phyloP scores from a whole-genome alignment of 2,888 invertebrate genomes.

The Sesamia inferens region DNA sequence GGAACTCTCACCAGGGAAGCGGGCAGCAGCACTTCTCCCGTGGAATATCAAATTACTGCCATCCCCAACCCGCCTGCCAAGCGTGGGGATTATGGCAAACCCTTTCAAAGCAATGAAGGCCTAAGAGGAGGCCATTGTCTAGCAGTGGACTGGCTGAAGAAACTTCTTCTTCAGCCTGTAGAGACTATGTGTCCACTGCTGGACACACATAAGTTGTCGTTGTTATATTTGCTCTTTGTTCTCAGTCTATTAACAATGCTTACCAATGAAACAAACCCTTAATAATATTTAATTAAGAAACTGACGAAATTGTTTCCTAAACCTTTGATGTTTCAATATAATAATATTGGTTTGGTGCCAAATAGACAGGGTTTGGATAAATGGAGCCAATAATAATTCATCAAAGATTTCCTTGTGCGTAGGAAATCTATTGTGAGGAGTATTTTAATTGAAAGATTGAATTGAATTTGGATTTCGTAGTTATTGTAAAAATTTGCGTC shows the following conservation, averaged over 20 bases:
- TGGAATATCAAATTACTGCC: too few relatives aligned
- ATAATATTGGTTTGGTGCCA: conserved; percentile 46
- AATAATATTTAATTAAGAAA: conserved; percentile 37
- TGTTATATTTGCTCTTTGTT: too few relatives aligned
- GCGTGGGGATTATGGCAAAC: too few relatives aligned
- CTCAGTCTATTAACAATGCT: neutral
- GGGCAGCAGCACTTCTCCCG: too few relatives aligned
- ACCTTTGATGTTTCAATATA: conserved; percentile 53
- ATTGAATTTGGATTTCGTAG: conserved; percentile 17
- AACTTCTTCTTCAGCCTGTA: too few relatives aligned
- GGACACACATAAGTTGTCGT: too few relatives aligned
- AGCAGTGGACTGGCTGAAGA: too few relatives aligned
- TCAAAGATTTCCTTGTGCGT: conserved; percentile 30
- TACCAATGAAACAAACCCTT: conserved; percentile 13
- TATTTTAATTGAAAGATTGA: conserved; percentile 29
- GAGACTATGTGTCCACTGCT: too few relatives aligned
- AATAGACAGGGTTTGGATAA: conserved; percentile 51
- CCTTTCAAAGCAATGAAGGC: too few relatives aligned
- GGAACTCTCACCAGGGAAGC: too few relatives aligned
- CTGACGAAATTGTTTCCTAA: conserved; percentile 47
- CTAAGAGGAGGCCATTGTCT: too few relatives aligned
- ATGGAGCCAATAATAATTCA: conserved; percentile 49
- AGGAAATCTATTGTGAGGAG: conserved; percentile 38
- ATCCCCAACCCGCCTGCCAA: too few relatives aligned
- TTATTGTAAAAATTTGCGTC: conserved; percentile 21